Evolutionary conservation across 2,113 vertebrate species (phyloP).

Genomic region (Hippocampus abdominalis): DNA sequence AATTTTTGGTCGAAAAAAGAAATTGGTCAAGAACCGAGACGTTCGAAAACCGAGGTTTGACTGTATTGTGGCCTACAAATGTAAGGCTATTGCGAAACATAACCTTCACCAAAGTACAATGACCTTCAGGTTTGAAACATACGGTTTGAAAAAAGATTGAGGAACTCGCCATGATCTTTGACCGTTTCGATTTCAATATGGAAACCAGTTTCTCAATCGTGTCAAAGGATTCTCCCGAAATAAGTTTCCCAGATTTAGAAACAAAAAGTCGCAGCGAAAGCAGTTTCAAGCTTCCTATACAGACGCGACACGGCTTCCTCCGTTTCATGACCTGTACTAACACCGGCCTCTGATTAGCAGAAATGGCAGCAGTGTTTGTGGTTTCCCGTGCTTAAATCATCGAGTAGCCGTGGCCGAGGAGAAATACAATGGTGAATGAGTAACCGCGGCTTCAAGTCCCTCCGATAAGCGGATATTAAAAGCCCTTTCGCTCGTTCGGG

Average conservation of each 20-base stretch:
- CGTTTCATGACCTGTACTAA: conserved; percentile 20
- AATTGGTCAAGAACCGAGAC: no score
- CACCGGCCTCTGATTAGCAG: conserved; percentile 11
- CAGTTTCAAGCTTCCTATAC: conserved; percentile 24
- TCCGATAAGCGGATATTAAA: neutral
- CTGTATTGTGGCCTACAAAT: neutral
- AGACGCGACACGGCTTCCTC: conserved; percentile 26
- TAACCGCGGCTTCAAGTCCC: neutral
- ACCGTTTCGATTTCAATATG: neutral
- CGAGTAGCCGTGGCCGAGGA: neutral
- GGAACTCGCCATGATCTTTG: conserved; percentile 1
- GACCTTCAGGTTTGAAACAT: no score
- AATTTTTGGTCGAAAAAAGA: no score
- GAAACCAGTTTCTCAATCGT: neutral
- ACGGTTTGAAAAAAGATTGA: neutral
- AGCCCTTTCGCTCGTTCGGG: neutral
- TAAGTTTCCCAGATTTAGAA: conserved; percentile 27
- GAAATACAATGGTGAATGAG: conserved; percentile 12
- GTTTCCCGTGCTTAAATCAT: conserved; percentile 11
- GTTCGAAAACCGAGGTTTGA: no score
- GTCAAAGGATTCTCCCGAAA: conserved; percentile 11
- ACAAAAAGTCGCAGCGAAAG: conserved; percentile 30
- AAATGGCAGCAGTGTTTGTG: conserved; percentile 32
- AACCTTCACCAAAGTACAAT: neutral
- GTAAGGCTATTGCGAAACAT: neutral